phyloP scores from a whole-genome alignment of 2,888 invertebrate genomes.

The Chirona hameri region DNA sequence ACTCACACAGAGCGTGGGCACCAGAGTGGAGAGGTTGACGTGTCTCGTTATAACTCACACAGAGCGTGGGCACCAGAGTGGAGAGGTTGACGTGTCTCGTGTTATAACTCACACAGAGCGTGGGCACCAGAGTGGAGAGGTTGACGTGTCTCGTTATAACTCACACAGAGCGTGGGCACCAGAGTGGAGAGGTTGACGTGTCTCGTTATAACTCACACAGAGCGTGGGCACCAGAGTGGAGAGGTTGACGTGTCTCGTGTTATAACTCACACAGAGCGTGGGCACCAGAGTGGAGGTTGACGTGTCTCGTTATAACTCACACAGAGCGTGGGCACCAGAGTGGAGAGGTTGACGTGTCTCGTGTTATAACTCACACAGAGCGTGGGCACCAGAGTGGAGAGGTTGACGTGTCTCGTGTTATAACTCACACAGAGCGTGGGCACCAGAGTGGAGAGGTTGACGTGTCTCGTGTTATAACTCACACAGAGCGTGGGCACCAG shows the following conservation, averaged over 20 bases:
- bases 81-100: conserved; percentile 89
- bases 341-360: conserved; percentile 85
- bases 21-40: conserved; percentile 85
- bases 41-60: too few relatives aligned
- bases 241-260: conserved; percentile 87
- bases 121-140: conserved; percentile 84
- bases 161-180: conserved; percentile 88
- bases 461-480: too few relatives aligned
- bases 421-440: too few relatives aligned
- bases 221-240: conserved; percentile 86
- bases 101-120: too few relatives aligned
- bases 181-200: conserved; percentile 89
- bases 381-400: conserved; percentile 85
- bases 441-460: conserved; percentile 86
- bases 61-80: conserved; percentile 84
- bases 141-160: conserved; percentile 91
- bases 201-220: too few relatives aligned
- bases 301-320: too few relatives aligned
- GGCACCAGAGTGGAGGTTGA: conserved; percentile 87
- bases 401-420: conserved; percentile 87
- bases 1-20: conserved; percentile 89
- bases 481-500: conserved; percentile 89
- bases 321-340: conserved; percentile 87
- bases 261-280: too few relatives aligned
- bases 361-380: too few relatives aligned